These are phyloP conservation scores for Pasiphila rectangulata DNA, from an alignment of 2,888 invertebrate genomes.

Conservation along the genomic window DNA sequence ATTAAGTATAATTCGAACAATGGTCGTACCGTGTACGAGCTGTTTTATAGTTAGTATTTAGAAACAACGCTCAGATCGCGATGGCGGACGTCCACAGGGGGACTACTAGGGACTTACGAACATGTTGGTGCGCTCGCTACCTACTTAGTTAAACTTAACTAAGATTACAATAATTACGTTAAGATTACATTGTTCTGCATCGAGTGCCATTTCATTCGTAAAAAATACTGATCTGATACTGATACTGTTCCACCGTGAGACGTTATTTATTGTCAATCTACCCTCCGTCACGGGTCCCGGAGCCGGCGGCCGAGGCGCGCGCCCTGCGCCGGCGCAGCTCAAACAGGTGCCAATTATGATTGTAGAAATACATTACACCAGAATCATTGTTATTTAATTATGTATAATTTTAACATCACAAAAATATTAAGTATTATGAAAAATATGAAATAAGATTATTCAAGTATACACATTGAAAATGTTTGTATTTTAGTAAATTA, in stretches of 20 bases:
- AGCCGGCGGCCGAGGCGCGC: not conserved
- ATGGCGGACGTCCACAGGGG: no score
- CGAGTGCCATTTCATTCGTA: no score
- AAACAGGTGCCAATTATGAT: constrained; percentile 36
- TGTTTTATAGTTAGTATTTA: not conserved
- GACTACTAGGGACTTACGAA: no score
- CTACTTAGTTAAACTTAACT: no score
- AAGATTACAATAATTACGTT: no score
- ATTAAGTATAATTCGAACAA: not conserved
- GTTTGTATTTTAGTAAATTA: not conserved
- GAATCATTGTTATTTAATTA: no score
- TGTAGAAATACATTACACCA: constrained; percentile 1
- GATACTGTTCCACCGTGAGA: no score
- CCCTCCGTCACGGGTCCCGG: not conserved
- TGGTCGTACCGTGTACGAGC: constrained; percentile 40
- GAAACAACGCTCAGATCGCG: no score
- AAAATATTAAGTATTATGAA: not conserved
- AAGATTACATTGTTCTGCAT: not conserved
- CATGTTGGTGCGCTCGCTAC: no score
- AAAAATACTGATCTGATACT: no score
- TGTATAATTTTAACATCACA: not conserved
- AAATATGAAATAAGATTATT: not conserved
- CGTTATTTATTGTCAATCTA: not conserved
- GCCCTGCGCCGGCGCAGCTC: constrained; percentile 18
- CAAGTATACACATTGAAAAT: not conserved